These are phyloP conservation scores for Cephonodes hylas DNA, from an alignment of 2,888 invertebrate species.

Conservation along the genomic window DNA sequence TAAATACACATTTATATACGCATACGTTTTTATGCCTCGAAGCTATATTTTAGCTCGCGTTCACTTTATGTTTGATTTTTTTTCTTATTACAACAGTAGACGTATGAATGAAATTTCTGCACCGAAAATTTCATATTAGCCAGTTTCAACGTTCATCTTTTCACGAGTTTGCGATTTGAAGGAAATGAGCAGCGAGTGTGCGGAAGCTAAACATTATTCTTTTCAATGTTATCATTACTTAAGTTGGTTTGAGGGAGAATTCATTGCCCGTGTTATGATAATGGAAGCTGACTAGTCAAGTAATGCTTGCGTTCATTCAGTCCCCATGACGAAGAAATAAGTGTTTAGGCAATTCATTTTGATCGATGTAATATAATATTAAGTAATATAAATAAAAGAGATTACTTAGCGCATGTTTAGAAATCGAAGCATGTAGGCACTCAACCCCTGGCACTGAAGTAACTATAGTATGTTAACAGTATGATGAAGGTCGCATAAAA, in stretches of 20 bases:
- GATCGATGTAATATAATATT: too few species aligned
- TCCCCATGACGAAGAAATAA: too few species aligned
- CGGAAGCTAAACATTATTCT: background rate
- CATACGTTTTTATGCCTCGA: background rate
- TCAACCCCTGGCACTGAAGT: too few species aligned
- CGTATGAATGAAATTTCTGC: conserved; percentile 21
- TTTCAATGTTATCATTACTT: background rate
- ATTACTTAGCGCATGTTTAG: too few species aligned
- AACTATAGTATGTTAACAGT: too few species aligned
- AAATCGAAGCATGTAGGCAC: too few species aligned
- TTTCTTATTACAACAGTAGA: conserved; percentile 14
- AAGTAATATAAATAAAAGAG: too few species aligned
- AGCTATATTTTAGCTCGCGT: background rate
- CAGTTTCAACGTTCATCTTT: conserved; percentile 18
- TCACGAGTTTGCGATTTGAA: conserved; percentile 12
- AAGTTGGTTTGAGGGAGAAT: background rate
- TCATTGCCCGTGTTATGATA: too few species aligned
- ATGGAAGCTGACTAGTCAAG: too few species aligned
- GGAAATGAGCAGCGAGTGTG: conserved; percentile 1
- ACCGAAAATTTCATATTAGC: conserved; percentile 29
- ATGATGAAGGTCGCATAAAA: too few species aligned
- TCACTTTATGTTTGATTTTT: background rate
- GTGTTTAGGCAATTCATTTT: too few species aligned
- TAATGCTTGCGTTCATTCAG: too few species aligned
- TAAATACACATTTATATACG: background rate